phyloP scores from a whole-genome alignment of 1,140 invertebrate genomes.

The Drosophila mauritiana region DNA sequence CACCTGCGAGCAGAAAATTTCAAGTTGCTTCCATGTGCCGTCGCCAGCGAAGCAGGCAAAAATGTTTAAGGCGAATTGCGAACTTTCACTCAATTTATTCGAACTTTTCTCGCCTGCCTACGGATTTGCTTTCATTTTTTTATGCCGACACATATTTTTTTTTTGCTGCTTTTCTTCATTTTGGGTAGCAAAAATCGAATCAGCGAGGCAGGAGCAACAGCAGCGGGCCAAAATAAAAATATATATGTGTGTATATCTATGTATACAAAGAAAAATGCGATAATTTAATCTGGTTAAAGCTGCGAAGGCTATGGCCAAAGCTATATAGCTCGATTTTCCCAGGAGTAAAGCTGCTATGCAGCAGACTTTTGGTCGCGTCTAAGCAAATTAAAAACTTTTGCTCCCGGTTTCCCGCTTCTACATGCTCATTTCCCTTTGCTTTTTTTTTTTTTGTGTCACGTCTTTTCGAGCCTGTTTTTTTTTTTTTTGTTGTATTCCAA shows the following conservation, averaged over 20 bases:
- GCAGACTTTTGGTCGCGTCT: conserved; percentile 41
- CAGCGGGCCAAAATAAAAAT: conserved; percentile 5
- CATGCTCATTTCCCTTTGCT: not conserved
- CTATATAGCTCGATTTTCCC: conserved; percentile 12
- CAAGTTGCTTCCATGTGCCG: conserved; percentile 23
- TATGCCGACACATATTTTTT: not conserved
- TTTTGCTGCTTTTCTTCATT: conserved; percentile 11
- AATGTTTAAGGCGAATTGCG: conserved; percentile 47
- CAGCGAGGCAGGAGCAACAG: conserved; percentile 9
- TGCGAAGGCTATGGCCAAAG: conserved; percentile 9
- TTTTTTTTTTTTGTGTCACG: conserved; percentile 15
- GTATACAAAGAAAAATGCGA: conserved; percentile 44
- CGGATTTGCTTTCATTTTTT: conserved; percentile 19
- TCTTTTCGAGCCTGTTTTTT: not conserved
- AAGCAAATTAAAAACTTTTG: conserved; percentile 64
- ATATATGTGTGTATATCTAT: not conserved
- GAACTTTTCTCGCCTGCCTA: conserved; percentile 50
- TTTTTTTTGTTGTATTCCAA: not conserved
- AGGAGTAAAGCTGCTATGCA: conserved; percentile 11
- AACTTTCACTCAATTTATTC: conserved; percentile 62
- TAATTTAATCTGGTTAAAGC: conserved; percentile 60
- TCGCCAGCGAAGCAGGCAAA: conserved; percentile 3
- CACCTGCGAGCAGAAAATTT: conserved; percentile 39
- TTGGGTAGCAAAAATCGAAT: conserved; percentile 44
- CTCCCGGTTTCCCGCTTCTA: conserved; percentile 1